phyloP scores from a whole-genome alignment of 2,888 invertebrate species.

The Stenurella melanura region DNA sequence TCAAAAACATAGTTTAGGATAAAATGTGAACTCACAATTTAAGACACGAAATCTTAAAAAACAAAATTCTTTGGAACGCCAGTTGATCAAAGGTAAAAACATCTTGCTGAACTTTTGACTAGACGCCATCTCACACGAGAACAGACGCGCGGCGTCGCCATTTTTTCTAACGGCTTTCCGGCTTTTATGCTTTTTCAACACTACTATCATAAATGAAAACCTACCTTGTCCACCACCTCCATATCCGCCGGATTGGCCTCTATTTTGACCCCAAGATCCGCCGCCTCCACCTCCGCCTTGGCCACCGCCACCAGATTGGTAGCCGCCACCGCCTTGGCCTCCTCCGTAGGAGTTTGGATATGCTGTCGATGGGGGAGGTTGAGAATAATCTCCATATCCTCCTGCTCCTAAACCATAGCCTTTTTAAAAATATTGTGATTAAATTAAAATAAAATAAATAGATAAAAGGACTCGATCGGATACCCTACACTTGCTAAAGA shows the following conservation, averaged over 20 bases:
- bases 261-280: conserved; percentile 62
- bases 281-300: conserved; percentile 50
- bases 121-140: neutral
- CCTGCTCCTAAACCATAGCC: conserved; percentile 47
- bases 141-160: conserved; percentile 37
- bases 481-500: neutral
- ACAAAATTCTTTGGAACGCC: neutral
- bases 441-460: neutral
- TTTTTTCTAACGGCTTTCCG: no score
- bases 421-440: conserved; percentile 19
- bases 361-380: conserved; percentile 57
- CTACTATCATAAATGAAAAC: conserved; percentile 25
- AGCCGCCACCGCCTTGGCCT: conserved; percentile 41
- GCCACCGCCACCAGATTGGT: conserved; percentile 38
- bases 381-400: conserved; percentile 58
- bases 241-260: conserved; percentile 61
- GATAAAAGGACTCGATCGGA: neutral
- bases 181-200: conserved; percentile 16
- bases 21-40: no score
- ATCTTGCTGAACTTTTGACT: neutral
- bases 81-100: neutral
- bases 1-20: no score
- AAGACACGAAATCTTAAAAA: no score
- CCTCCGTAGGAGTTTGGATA: conserved; percentile 41
- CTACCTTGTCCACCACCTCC: conserved; percentile 64